A percentile compares a stretch with the other conserved stretches of the same genome.
Conservation (phyloP, 2,888 invertebrate species). For the Thelaira solivaga region DNA sequence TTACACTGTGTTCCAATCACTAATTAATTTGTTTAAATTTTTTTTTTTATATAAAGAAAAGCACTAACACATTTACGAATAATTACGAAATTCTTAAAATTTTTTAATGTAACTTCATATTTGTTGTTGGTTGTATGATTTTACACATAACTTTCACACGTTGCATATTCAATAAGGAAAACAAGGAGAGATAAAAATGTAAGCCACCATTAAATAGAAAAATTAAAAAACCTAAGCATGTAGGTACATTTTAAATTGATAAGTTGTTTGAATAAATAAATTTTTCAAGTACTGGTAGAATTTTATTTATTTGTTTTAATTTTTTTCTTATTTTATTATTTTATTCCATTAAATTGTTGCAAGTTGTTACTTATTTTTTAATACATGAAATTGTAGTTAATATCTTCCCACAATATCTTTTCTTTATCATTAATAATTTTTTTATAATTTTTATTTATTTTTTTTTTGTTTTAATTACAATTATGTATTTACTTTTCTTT, state of each 20-base stretch:
- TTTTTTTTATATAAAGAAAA: not conserved
- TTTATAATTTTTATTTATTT: constrained; percentile 19
- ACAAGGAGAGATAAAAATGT: constrained; percentile 5
- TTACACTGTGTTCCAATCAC: constrained; percentile 4
- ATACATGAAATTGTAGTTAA: not conserved
- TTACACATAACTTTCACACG: constrained; percentile 28
- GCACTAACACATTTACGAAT: too few relatives aligned
- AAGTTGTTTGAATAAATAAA: too few relatives aligned
- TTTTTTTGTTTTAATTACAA: constrained; percentile 11
- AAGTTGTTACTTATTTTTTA: not conserved
- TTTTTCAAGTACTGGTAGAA: not conserved
- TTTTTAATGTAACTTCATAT: too few relatives aligned
- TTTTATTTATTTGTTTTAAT: constrained; percentile 3
- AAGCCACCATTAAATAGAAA: not conserved
- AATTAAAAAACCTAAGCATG: too few relatives aligned
- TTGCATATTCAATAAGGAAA: constrained; percentile 31
- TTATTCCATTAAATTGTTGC: not conserved
- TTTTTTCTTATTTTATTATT: not conserved
- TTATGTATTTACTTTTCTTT: constrained; percentile 10
- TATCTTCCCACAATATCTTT: not conserved
- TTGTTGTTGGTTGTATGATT: constrained; percentile 13
- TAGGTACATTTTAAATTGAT: too few relatives aligned
- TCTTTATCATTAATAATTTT: too few relatives aligned
- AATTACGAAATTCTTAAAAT: too few relatives aligned
- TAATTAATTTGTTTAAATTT: constrained; percentile 13